A percentile compares a stretch with the other conserved stretches of the same genome.
Evolutionary conservation across 2,113 vertebrate genomes (phyloP).

Genomic region (Psammodynastes pulverulentus): DNA sequence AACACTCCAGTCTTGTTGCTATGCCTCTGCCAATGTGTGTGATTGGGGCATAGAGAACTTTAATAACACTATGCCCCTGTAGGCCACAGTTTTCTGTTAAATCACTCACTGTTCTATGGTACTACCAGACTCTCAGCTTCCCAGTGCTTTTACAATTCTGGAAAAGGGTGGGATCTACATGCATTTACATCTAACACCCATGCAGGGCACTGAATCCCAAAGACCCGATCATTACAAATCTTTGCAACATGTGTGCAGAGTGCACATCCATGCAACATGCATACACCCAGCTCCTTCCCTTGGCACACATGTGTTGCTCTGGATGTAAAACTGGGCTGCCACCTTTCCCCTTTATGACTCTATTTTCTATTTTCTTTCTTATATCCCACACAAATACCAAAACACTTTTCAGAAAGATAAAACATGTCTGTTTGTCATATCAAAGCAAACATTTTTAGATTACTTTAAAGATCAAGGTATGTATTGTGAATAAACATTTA

Average conservation of each 20-base stretch:
- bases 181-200: slow-evolving; percentile 15
- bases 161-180: neutral
- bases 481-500: neutral
- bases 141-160: neutral
- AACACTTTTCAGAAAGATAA: neutral
- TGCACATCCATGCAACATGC: slow-evolving; percentile 20
- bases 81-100: neutral
- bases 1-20: neutral
- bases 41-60: neutral
- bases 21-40: neutral
- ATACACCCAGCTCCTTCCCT: slow-evolving; percentile 14
- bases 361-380: slow-evolving; percentile 7
- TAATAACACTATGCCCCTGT: neutral
- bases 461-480: neutral
- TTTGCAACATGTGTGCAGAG: slow-evolving; percentile 16
- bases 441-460: neutral
- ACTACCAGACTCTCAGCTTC: neutral
- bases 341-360: neutral
- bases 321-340: neutral
- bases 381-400: neutral
- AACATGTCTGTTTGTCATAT: neutral
- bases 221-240: neutral
- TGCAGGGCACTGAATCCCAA: slow-evolving; percentile 6
- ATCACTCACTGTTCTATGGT: neutral
- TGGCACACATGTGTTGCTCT: neutral